phyloP scores from a whole-genome alignment of 2,888 invertebrate species.

The Orthonevra nobilis region DNA sequence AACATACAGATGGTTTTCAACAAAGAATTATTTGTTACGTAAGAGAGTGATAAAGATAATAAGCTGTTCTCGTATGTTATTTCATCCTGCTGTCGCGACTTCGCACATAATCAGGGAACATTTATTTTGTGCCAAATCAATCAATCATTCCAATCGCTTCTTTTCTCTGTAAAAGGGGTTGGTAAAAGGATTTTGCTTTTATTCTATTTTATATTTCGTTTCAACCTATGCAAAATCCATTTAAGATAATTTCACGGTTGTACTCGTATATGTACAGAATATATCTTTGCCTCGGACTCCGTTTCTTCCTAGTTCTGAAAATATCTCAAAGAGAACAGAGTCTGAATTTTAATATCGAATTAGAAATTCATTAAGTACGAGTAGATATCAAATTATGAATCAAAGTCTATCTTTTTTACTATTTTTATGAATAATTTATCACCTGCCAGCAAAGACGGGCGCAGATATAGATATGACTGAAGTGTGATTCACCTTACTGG shows the following conservation, averaged over 20 bases:
- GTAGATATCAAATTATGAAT: conserved; percentile 57
- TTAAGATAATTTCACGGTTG: no score
- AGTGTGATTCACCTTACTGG: conserved; percentile 60
- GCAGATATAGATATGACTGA: conserved; percentile 20
- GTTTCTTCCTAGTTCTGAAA: conserved; percentile 55
- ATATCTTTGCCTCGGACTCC: conserved; percentile 22
- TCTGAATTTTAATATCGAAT: conserved; percentile 54
- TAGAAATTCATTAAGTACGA: conserved; percentile 49
- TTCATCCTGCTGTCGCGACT: no score
- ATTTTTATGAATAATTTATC: conserved; percentile 65
- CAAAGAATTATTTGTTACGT: no score
- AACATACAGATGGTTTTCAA: no score
- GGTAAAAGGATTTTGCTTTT: conserved; percentile 9
- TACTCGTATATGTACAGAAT: conserved; percentile 1
- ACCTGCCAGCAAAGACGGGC: conserved; percentile 28
- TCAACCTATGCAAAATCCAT: conserved; percentile 31
- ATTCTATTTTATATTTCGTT: conserved; percentile 20
- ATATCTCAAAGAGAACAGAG: conserved; percentile 33
- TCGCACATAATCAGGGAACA: no score
- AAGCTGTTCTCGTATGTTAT: no score
- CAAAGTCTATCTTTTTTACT: conserved; percentile 32
- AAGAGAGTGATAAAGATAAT: no score
- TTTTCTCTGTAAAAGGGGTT: conserved; percentile 20
- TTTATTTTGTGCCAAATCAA: conserved; percentile 36
- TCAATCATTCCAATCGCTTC: conserved; percentile 46